phyloP scores from a whole-genome alignment of 2,888 invertebrate genomes.

The Nemotelus nigrinus region DNA sequence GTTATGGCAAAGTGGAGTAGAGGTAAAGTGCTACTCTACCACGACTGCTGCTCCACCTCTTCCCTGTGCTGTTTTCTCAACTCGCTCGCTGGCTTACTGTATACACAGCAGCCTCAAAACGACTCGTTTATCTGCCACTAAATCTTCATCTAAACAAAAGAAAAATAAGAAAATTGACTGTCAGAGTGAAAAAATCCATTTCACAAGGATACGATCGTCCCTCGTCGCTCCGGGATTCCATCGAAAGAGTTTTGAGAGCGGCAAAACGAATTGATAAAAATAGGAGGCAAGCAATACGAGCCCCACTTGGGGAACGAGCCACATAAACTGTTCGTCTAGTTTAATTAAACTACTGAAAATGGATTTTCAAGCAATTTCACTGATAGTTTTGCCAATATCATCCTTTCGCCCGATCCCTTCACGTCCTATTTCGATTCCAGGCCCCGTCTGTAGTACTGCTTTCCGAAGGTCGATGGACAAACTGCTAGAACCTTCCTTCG shows the following conservation, averaged over 20 bases:
- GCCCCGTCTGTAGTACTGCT: not conserved
- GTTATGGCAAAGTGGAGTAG: not conserved
- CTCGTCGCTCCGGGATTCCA: not conserved
- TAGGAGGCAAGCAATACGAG: not conserved
- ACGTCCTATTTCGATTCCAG: not conserved
- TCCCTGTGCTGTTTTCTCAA: not conserved
- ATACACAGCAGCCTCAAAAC: constrained; percentile 20
- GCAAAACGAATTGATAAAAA: constrained; percentile 3
- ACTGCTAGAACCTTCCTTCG: too few relatives aligned
- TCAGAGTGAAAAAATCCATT: constrained; percentile 35
- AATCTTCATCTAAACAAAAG: constrained; percentile 39
- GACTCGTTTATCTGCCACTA: constrained; percentile 38
- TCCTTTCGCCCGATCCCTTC: not conserved
- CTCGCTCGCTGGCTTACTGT: too few relatives aligned
- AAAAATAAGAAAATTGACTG: constrained; percentile 41
- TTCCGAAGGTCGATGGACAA: too few relatives aligned
- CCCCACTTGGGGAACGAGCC: not conserved
- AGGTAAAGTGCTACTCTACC: not conserved
- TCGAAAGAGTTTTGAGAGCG: not conserved
- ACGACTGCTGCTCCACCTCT: not conserved
- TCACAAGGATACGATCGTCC: constrained; percentile 7
- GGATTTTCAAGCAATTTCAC: constrained; percentile 43
- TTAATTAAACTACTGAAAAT: constrained; percentile 44
- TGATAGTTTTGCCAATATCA: constrained; percentile 34
- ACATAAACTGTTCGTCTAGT: constrained; percentile 28